phyloP scores from a whole-genome alignment of 2,888 invertebrate genomes.

The Napeogenes sylphis region DNA sequence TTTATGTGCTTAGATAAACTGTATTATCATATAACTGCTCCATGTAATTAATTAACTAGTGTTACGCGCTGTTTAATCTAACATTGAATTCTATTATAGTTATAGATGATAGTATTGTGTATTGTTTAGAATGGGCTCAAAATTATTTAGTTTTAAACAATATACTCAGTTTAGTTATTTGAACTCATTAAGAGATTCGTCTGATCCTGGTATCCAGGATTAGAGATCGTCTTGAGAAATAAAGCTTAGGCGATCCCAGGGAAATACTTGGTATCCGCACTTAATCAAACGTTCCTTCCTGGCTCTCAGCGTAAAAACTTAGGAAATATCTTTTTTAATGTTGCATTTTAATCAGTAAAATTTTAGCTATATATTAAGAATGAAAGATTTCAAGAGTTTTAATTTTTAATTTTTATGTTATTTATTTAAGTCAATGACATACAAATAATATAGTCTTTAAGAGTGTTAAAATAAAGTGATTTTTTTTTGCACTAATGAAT shows the following conservation, averaged over 20 bases:
- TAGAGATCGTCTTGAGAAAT: constrained; percentile 9
- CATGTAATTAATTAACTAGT: constrained; percentile 1
- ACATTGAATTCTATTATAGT: too few relatives aligned
- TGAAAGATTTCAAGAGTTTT: background rate
- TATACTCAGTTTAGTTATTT: background rate
- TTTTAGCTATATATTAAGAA: background rate
- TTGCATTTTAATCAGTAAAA: background rate
- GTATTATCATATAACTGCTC: background rate
- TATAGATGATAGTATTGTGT: too few relatives aligned
- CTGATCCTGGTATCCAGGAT: constrained; percentile 7
- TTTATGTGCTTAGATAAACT: constrained; percentile 5
- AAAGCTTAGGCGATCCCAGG: constrained; percentile 12
- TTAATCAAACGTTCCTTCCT: constrained; percentile 1
- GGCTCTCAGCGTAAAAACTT: background rate
- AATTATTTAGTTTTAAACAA: background rate
- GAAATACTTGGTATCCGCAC: constrained; percentile 11
- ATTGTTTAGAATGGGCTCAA: background rate
- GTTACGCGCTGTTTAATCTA: background rate
- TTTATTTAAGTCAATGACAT: too few relatives aligned
- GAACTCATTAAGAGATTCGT: constrained; percentile 13
- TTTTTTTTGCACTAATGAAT: too few relatives aligned
- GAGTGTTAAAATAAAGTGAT: too few relatives aligned
- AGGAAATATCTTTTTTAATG: background rate
- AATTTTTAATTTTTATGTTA: too few relatives aligned
- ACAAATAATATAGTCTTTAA: too few relatives aligned